A percentile compares a stretch with the other conserved stretches of the same genome.
Conservation (phyloP, 2,888 invertebrate species). For the Catocala nupta region DNA sequence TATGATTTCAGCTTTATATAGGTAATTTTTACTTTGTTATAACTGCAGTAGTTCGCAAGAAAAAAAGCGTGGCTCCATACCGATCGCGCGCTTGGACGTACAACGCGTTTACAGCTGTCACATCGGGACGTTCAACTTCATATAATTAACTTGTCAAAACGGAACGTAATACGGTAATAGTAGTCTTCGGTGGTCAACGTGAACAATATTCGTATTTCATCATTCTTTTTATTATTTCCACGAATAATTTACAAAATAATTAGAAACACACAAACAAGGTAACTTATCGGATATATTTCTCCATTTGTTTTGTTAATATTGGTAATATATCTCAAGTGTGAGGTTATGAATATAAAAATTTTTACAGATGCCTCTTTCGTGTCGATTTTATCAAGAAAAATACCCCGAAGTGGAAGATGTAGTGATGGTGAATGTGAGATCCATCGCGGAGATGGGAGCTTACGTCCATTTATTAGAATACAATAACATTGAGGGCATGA, state of each 20-base stretch:
- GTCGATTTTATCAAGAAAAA: slow-evolving; percentile 98
- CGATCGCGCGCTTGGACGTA: no score
- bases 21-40: no score
- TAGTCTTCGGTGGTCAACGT: slow-evolving; percentile 76
- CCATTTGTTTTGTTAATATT: slow-evolving; percentile 4
- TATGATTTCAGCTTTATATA: no score
- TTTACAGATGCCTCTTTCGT: slow-evolving; percentile 94
- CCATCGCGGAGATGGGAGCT: slow-evolving; percentile 99
- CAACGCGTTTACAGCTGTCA: no score
- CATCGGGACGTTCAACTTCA: no score
- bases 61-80: no score
- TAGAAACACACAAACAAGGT: slow-evolving; percentile 64
- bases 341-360: slow-evolving; percentile 71
- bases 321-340: slow-evolving; percentile 27
- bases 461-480: slow-evolving; percentile 99
- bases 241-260: slow-evolving; percentile 50
- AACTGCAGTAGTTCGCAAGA: no score
- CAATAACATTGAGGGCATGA: slow-evolving; percentile 99
- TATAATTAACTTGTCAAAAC: slow-evolving; percentile 38
- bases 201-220: slow-evolving; percentile 77
- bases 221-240: slow-evolving; percentile 61
- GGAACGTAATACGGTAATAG: slow-evolving; percentile 61
- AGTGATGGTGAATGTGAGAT: slow-evolving; percentile 99
- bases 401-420: slow-evolving; percentile 99
- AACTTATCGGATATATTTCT: slow-evolving; percentile 25